Evolutionary conservation across 2,797 vertebrate genomes (phyloP), one percentile per base, ranked within the genome.

Genomic region (Galagoides demidoff): DNA sequence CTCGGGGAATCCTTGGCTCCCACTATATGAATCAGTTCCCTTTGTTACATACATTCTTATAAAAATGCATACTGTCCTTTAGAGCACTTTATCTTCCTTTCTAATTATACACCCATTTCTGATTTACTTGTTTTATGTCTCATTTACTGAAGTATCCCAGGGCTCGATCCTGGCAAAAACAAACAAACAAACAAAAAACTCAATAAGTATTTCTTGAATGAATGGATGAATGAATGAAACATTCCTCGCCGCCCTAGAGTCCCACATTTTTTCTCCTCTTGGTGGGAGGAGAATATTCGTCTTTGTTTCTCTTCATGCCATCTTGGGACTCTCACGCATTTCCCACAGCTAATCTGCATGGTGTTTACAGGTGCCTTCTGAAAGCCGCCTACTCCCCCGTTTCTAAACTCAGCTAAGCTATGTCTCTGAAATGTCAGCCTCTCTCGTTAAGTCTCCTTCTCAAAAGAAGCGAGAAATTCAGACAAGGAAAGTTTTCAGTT

Each of bases 401-500:
- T 95, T 96, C 97, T 85, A 96, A 93, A 96, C 96, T 94, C 96
- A 96, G 97, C 94, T 79, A 66, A 85, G 97, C 97, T 95, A n/a
- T 96, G 96, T 96, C 96, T 97, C 94, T 57, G 94, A 97, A 98
- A 98, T 97, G 97, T 97, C 97, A 98, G 95, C 94, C 97, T 94
- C 55, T 96, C 97, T 90, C 3, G 63, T 96, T 96, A 97, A 94
- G 85, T 93, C 96, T 96, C 89, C 81, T 92, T 95, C 95, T 97
- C 97, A 92, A 95, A 96, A 96, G 95, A 94, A 95, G 95, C 61
- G 89, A 97, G 96, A 95, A 96, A 96, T 95, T 92, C 92, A 97
- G 95, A 98, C 97, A 98, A 98, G 97, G 97, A 94, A 95, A 95
- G 97, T 98, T 97, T 97, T 97, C 97, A 98, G 96, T 95, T 95